Percentiles rank a stretch among this genome's conserved stretches.
These are phyloP conservation scores for Spheniscus mendiculus DNA, from an alignment of 2,113 vertebrate species.

Conservation along the genomic window DNA sequence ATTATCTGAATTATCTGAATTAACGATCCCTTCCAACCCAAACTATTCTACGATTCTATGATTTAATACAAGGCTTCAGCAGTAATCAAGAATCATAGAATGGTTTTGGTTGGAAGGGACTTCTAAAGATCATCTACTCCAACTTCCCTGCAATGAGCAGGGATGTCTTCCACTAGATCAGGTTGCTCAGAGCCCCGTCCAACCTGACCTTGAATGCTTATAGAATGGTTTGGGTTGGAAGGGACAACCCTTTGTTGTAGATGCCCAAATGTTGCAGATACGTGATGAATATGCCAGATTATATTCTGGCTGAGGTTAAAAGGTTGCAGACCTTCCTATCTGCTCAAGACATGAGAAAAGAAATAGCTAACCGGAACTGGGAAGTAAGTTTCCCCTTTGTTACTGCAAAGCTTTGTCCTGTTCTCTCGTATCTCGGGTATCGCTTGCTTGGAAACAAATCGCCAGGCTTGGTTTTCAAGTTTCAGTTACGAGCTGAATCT, in stretches of 20 bases:
- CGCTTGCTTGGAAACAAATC: not conserved
- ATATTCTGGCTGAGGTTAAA: not conserved
- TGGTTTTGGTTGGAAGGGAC: not conserved
- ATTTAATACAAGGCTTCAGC: not conserved
- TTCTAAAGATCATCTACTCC: not conserved
- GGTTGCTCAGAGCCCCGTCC: not conserved
- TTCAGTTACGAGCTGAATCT: not conserved
- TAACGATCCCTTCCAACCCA: too few relatives aligned
- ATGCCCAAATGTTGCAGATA: not conserved
- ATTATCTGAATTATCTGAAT: too few relatives aligned
- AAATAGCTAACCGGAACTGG: not conserved
- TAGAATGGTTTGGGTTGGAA: not conserved
- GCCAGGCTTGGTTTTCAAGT: not conserved
- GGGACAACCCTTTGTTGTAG: not conserved
- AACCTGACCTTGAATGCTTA: not conserved
- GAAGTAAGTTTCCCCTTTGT: not conserved
- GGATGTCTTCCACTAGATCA: not conserved
- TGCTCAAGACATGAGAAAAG: not conserved
- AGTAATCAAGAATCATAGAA: not conserved
- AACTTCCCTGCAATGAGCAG: too few relatives aligned
- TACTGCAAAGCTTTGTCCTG: not conserved
- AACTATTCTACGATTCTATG: too few relatives aligned
- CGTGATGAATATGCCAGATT: not conserved
- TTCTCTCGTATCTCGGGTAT: not conserved
- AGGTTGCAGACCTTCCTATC: not conserved